Percentiles rank a stretch among this genome's conserved stretches.
Evolutionary conservation across 2,113 vertebrate genomes (phyloP).

Genomic region (Brachypodius melanocephalos): DNA sequence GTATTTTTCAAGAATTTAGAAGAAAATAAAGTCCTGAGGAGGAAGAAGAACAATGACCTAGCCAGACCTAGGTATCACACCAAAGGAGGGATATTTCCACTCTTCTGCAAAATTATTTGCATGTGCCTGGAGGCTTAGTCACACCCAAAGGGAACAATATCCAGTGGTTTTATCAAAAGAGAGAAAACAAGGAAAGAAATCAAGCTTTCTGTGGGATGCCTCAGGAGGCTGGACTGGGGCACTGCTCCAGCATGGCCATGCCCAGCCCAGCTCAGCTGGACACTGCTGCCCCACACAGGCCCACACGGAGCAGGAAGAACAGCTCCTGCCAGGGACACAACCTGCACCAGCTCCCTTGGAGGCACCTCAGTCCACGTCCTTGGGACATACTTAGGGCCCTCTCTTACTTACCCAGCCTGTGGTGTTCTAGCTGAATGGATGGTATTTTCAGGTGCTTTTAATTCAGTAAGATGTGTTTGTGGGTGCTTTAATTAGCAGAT

Average conservation of each 20-base stretch:
- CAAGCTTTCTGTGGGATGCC: not conserved
- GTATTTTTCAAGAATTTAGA: not conserved
- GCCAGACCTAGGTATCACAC: not conserved
- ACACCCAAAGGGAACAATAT: conserved; percentile 5
- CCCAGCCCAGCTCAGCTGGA: fast-evolving
- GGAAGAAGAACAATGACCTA: not conserved
- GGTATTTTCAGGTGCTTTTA: conserved; percentile 28
- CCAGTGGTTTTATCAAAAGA: not conserved
- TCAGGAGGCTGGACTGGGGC: not conserved
- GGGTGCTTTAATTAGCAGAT: conserved; percentile 66
- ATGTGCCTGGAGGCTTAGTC: not conserved
- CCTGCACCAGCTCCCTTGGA: not conserved
- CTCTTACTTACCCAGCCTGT: not conserved
- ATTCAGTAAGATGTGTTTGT: conserved; percentile 33
- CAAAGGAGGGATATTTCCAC: conserved; percentile 3
- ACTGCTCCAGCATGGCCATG: fast-evolving
- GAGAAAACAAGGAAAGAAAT: not conserved
- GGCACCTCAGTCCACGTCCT: fast-evolving
- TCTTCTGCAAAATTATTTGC: not conserved
- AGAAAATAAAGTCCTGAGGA: not conserved
- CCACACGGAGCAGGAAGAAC: fast-evolving
- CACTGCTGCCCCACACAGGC: fast-evolving
- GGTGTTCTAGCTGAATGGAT: not conserved
- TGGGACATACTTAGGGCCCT: not conserved
- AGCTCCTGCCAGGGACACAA: not conserved